Base-by-base conservation (phyloP, 2,797 vertebrate species). In the Tolypeutes matacus region DNA sequence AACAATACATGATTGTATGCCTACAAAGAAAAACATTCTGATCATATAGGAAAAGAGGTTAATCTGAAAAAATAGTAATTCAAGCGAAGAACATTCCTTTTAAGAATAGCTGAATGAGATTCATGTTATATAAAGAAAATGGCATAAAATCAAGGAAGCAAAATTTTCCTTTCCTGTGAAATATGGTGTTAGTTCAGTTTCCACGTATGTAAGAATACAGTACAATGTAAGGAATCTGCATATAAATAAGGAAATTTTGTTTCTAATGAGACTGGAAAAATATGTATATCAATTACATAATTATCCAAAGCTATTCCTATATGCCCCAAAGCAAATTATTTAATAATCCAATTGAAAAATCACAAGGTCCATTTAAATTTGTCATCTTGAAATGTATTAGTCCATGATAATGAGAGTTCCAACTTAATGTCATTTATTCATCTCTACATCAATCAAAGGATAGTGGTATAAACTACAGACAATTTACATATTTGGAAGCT, bases 51-150 rank as follows among this genome's bases (percentile, higher is more conserved):
- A 62, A 87, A 73, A 21, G 18, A 42, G 29, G 10, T 84, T 87
- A 81, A 78, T 70, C 17, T 82, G 58, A 94, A 78, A n/a, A 92
- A 93, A 96, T 93, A 90, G 34, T n/a, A 93, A 90, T 77, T 82
- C 34, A 92, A 95, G 81, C 60, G 80, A 80, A 86, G 36, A 67
- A 58, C 65, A 88, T 46, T 1, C 18, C 4, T 4, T 84, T 31
- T 69, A 81, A 90, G 34, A 80, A 95, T 29, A 77, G 23, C 25
- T 77, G 67, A 92, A 53, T 87, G 25, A 75, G 10, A 67, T 69
- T 10, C 31, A 86, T 60, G 9, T 39, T 86, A 36, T 25, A 46
- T 46, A 90, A 88, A 76, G 9, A 46, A 78, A 77, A 42, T 82
- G 56, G 31, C 34, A 73, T 81, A 62, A 56, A 89, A 69, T 73